Evolutionary conservation across 2,888 invertebrate species (phyloP).

Genomic region (Cantharis flavilabris): DNA sequence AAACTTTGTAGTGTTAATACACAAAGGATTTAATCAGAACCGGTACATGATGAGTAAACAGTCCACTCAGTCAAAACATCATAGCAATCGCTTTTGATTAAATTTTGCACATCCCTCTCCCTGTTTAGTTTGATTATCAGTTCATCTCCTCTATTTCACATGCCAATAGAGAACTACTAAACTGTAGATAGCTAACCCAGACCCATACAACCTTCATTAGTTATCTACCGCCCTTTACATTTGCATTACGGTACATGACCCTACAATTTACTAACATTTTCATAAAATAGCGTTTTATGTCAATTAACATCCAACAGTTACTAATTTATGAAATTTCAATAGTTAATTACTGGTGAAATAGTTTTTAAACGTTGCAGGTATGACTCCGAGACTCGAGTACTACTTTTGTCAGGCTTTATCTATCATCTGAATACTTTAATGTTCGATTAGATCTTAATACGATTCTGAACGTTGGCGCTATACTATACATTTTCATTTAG

Average conservation of each 20-base stretch:
- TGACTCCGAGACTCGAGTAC: not conserved
- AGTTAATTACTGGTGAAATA: not conserved
- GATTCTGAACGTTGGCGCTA: constrained; percentile 32
- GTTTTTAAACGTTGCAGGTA: not conserved
- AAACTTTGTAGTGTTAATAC: constrained; percentile 35
- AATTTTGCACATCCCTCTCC: constrained; percentile 50
- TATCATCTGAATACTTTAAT: constrained; percentile 34
- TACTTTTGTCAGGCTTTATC: constrained; percentile 19
- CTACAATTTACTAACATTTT: not conserved
- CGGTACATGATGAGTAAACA: constrained; percentile 49
- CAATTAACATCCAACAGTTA: not conserved
- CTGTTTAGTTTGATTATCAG: constrained; percentile 36
- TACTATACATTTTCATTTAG: constrained; percentile 44
- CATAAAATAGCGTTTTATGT: not conserved
- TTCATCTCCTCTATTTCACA: constrained; percentile 32
- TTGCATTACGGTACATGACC: constrained; percentile 6
- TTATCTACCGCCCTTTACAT: constrained; percentile 8
- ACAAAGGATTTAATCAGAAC: constrained; percentile 48
- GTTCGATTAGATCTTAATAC: constrained; percentile 39
- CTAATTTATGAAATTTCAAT: not conserved
- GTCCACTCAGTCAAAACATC: constrained; percentile 55
- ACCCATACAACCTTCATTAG: constrained; percentile 10
- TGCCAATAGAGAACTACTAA: constrained; percentile 21
- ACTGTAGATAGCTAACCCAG: constrained; percentile 19
- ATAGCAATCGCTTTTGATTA: constrained; percentile 57